Conservation (phyloP, 2,888 invertebrate genomes). For the Endotricha flammealis region DNA sequence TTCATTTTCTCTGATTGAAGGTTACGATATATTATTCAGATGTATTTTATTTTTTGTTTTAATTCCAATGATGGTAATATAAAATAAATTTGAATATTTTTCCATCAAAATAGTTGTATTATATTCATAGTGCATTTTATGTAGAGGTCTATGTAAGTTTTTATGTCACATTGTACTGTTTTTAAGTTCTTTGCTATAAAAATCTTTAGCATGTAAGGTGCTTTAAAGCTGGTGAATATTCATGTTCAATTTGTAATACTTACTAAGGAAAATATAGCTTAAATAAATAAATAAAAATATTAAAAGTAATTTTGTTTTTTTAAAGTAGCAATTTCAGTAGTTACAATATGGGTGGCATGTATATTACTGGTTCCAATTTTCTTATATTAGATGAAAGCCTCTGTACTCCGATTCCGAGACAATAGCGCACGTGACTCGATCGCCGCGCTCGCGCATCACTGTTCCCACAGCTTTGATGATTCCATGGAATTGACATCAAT, state of each 20-base stretch:
- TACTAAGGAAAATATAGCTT: no score
- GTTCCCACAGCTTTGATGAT: slow-evolving; percentile 29
- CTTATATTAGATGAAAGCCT: slow-evolving; percentile 38
- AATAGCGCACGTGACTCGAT: slow-evolving; percentile 60
- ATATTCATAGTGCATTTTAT: no score
- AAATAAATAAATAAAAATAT: no score
- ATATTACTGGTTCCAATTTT: no score
- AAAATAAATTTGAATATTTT: no score
- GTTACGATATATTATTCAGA: slow-evolving; percentile 21
- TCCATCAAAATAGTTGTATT: no score
- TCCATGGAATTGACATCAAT: slow-evolving; percentile 40
- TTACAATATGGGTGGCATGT: slow-evolving; percentile 32
- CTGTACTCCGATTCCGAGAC: slow-evolving; percentile 41
- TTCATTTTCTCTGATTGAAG: slow-evolving; percentile 62
- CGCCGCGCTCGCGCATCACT: slow-evolving; percentile 27
- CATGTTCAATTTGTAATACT: no score
- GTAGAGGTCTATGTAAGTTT: no score
- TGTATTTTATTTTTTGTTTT: slow-evolving; percentile 17
- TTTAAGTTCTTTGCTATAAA: no score
- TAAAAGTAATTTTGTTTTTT: slow-evolving; percentile 11
- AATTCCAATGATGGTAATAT: slow-evolving; percentile 18
- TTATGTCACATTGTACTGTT: no score
- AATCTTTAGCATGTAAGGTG: no score
- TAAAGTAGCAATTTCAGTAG: slow-evolving; percentile 38
- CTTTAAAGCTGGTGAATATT: no score